Base-by-base conservation (phyloP, 1,140 invertebrate genomes). In the Propsilocerus akamusi region DNA sequence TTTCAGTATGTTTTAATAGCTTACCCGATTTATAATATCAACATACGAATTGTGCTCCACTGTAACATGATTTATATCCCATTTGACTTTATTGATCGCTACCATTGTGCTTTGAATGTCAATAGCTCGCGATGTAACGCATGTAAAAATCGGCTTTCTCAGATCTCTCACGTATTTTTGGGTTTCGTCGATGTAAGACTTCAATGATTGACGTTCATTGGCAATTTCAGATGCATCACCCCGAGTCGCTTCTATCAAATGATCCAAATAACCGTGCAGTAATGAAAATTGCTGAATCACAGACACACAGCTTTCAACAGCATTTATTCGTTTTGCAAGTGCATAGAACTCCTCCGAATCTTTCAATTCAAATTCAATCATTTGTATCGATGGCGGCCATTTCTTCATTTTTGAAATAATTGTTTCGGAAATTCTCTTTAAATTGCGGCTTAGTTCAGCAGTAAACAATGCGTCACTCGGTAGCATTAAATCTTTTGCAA, bases 11-110 rank as follows among this genome's bases (percentile, higher is more conserved):
- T 46, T 53, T 34, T 17, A 26, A 26, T 26, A 26, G 58, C 67
- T 63, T 66, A 78, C 77, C 55, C 75, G 59, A 52, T 80, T 64
- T 51, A 86, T 67, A 55, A 77, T 70, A 59, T 89, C 83, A 17
- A 87, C 80, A 65, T 99, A 99, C 10, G 70, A 66, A 60, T 86
- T 96, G 62, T 99, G 95, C 57, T 97, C 87, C 22, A 88, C 92
- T 71, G 90, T 92, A 0, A 99, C 88, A 59, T 95, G 90, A 62
- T 80, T 83, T 0, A 97, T 79, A 63, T 97, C 92, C 95, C 95
- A 99, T 64, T 90, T 86, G 2, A 96, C 91, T 69, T 83, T 84
- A 4, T 76, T 77, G 81, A 99, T 96, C n/a, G 78, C 71, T 46
- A 76, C 71, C 7, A 96, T 67, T 48, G 92, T 77, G 28, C 78